Evolutionary conservation across 2,888 invertebrate species (phyloP).

Genomic region (Mactromeris polynyma): DNA sequence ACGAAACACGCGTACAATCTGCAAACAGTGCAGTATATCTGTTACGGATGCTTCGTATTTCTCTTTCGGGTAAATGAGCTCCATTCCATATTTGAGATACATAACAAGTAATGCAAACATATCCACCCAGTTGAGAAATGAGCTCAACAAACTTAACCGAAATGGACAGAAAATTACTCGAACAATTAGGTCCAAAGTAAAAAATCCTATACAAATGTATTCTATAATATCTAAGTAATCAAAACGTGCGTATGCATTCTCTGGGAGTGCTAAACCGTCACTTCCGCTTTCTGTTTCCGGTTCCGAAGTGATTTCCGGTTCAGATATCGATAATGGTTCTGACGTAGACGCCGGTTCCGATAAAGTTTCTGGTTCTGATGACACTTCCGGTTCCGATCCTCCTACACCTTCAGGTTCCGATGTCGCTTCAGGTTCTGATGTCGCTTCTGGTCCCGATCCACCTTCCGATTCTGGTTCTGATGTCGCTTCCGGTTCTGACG

Average conservation of each 20-base stretch:
- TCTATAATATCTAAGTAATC: conserved; percentile 68
- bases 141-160: conserved; percentile 66
- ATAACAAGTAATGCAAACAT: conserved; percentile 74
- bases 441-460: conserved; percentile 10
- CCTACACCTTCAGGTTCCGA: neutral
- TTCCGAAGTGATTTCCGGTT: neutral
- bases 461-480: conserved; percentile 15
- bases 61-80: conserved; percentile 66
- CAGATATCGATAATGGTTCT: neutral
- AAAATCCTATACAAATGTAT: conserved; percentile 70
- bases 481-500: neutral
- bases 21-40: conserved; percentile 76
- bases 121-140: conserved; percentile 77
- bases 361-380: neutral
- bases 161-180: conserved; percentile 73
- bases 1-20: conserved; percentile 79
- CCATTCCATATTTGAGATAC: conserved; percentile 74
- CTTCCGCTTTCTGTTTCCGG: conserved; percentile 32
- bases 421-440: neutral
- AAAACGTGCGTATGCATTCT: conserved; percentile 58
- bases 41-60: conserved; percentile 72
- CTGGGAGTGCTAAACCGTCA: conserved; percentile 61
- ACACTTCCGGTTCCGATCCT: neutral
- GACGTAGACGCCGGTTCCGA: conserved; percentile 6
- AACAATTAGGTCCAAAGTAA: conserved; percentile 78